Evolutionary conservation across 2,113 vertebrate genomes (phyloP), one percentile per base, ranked within the genome.

Genomic region (Oxygymnocypris stewartii): DNA sequence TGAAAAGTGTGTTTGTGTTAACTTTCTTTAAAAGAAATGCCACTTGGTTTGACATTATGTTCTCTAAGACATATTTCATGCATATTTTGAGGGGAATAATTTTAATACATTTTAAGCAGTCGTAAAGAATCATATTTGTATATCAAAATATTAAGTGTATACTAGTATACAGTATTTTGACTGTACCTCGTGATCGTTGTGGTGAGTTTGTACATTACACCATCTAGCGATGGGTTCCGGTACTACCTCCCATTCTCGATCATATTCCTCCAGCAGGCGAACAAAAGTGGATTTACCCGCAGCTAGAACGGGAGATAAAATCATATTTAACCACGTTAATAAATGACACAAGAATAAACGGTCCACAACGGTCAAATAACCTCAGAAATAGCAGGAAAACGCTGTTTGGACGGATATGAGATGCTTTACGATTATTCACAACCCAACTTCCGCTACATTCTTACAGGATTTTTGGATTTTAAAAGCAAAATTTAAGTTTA

Each of bases 221-320:
- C 98, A 99, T 11, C 96, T 96, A 87, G 96, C 97, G 91, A 99
- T 92, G 0, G 97, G 97, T 86, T 99, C 97, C 0, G 95, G 96
- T 87, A 99, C 97, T 20, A 98, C 96, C 16, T 97, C 97, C 97
- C 98, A 99, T 1, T 97, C 96, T 18, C 94, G 86, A 18, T 61
- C 93, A 16, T 95, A 92, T 88, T 95, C 87, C 71, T 96, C 96
- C 89, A 99, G 93, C 63, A 97, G 89, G 86, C 93, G 95, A 88
- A 99, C 95, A 93, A 99, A 98, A 0, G 97, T 98, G 0, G 97
- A 97, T 75, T 99, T 99, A 1, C 98, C 97, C 12, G 97, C 94
- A 82, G 97, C 98, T 99, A 63, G 1, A 49, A 31, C n/a, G 59
- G 10, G 23, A 76, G 31, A 42, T 18, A 25, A 13, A 49, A 82